A percentile compares a stretch with the other conserved stretches of the same genome.
Conservation (phyloP, 2,113 vertebrate genomes). For the Haplochromis burtoni region DNA sequence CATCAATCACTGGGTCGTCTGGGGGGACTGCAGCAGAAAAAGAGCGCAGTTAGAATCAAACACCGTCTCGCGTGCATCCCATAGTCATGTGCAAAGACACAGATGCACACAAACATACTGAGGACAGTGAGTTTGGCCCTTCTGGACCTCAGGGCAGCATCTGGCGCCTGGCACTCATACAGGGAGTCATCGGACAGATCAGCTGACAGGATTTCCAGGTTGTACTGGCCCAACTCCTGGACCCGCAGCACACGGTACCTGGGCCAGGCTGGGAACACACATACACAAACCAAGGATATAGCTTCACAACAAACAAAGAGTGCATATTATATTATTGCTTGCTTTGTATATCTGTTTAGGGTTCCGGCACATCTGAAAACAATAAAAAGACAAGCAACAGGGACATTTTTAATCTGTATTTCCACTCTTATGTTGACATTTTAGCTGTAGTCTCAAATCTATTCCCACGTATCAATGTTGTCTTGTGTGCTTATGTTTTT, state of each 20-base stretch:
- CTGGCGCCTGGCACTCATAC: conserved; percentile 94
- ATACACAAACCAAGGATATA: background rate
- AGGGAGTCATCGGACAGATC: conserved; percentile 88
- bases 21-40: conserved; percentile 72
- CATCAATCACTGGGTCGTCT: conserved; percentile 85
- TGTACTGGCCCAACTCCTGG: conserved; percentile 84
- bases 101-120: conserved; percentile 52
- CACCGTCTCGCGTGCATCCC: too few relatives aligned
- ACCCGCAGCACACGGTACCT: conserved; percentile 84
- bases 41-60: background rate
- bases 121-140: conserved; percentile 89
- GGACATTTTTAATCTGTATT: background rate
- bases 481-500: background rate
- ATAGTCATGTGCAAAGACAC: background rate
- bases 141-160: conserved; percentile 87
- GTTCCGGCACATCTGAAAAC: fast-evolving
- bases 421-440: background rate
- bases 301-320: background rate
- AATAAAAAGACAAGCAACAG: background rate
- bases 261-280: conserved; percentile 82
- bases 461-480: background rate
- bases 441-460: background rate
- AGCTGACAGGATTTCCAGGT: conserved; percentile 86
- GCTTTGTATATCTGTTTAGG: background rate
- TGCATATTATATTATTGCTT: background rate